A percentile compares a stretch with the other conserved stretches of the same genome.
Evolutionary conservation across 2,797 vertebrate species (phyloP).

Genomic region (Thripadectes ignobilis): DNA sequence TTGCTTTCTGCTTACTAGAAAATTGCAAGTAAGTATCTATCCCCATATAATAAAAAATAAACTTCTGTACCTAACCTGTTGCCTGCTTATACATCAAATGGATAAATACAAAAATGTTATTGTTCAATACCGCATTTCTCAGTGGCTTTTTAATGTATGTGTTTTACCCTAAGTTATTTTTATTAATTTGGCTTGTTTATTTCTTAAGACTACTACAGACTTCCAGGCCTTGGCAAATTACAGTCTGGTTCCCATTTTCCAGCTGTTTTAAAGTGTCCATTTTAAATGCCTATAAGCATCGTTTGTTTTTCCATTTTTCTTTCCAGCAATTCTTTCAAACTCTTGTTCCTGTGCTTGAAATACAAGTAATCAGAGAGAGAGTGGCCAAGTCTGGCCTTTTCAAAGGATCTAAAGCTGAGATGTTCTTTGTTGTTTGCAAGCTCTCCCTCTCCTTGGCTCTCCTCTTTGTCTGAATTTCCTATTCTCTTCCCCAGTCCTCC

Average conservation of each 20-base stretch:
- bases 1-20: constrained; percentile 49
- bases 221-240: not conserved
- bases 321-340: constrained; percentile 77
- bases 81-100: constrained; percentile 9
- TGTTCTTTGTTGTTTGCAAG: constrained; percentile 1
- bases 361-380: constrained; percentile 78
- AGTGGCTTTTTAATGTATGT: not conserved
- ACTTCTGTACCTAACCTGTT: constrained; percentile 37
- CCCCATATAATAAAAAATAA: constrained; percentile 39
- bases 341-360: constrained; percentile 78
- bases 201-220: not conserved
- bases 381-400: constrained; percentile 57
- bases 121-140: not conserved
- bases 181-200: not conserved
- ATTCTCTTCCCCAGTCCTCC: not conserved
- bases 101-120: not conserved
- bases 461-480: constrained; percentile 24
- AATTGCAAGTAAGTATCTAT: not conserved
- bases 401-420: constrained; percentile 42
- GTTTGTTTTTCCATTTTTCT: constrained; percentile 79
- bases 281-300: constrained; percentile 75
- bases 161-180: not conserved
- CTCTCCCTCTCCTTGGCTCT: constrained; percentile 24
- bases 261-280: constrained; percentile 30
- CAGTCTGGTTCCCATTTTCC: constrained; percentile 26